Evolutionary conservation across 2,113 vertebrate genomes (phyloP).

Genomic region (Hippotragus niger): DNA sequence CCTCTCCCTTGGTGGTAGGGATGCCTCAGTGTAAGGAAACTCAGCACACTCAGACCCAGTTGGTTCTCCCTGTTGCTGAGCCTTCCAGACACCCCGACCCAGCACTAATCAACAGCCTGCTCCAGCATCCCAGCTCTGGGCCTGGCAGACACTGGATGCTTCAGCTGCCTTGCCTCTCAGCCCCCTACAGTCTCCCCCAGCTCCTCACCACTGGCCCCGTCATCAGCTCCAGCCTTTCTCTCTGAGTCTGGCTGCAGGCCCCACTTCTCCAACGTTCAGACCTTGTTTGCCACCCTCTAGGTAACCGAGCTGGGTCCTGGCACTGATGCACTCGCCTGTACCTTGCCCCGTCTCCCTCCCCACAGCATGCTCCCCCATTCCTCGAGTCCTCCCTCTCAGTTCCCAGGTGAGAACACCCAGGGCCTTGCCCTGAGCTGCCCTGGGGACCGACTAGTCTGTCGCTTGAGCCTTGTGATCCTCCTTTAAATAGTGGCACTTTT

Average conservation of each 20-base stretch:
- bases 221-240: neutral
- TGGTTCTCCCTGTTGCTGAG: neutral
- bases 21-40: neutral
- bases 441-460: neutral
- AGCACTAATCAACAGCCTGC: neutral
- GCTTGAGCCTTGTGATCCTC: neutral
- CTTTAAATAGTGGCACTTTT: neutral
- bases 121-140: neutral
- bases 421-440: neutral
- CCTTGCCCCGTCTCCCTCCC: neutral
- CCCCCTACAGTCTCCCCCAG: neutral
- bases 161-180: neutral
- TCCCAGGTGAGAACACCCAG: neutral
- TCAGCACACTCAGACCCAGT: neutral
- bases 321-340: neutral
- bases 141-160: neutral
- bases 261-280: neutral
- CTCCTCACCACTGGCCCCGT: neutral
- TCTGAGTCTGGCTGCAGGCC: neutral
- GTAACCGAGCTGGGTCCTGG: neutral
- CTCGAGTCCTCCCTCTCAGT: fast-evolving
- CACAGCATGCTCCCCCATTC: neutral
- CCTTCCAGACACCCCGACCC: neutral
- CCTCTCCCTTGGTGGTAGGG: neutral
- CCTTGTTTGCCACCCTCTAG: neutral